Base-by-base conservation (phyloP, 1,140 invertebrate genomes). In the Drosophila albomicans region DNA sequence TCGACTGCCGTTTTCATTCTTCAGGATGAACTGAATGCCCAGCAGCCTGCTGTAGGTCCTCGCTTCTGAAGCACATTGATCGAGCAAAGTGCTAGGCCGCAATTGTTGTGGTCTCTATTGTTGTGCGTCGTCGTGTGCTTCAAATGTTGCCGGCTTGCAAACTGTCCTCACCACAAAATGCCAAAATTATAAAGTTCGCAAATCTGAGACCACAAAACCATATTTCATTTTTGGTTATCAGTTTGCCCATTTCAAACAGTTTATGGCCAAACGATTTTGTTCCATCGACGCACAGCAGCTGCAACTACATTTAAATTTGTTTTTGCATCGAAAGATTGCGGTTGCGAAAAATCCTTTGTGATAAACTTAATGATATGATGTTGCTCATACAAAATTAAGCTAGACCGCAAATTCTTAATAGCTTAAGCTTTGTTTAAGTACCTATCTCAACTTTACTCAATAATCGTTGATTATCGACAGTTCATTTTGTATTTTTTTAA, bases 31-130 rank as follows among this genome's bases (percentile, higher is more conserved):
- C 57, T 5, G 16, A 28, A 41, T 30, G 7, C 30, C 38, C 11
- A 5, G 5, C 10, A 7, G 7, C 35, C 35, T 10, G 35, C 41
- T 41, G 11, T 32, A 8, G 1, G 46, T n/a, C 61, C 46, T 20
- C 1, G 45, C n/a, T 15, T 16, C 16, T 56, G n/a, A 20, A 28
- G 65, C 49, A 57, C 15, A 48, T 66, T 59, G 74, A 76, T 66
- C 69, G 56, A 76, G 59, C 65, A 56, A 68, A 63, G 43, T 66
- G 62, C 54, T 76, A 63, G 57, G 72, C 77, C 73, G 66, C 77
- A 79, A 79, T 79, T 72, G 74, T 73, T 79, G 73, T 79, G 77
- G 77, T 79, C 62, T 62, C 62, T 13, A 63, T 58, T 70, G 58
- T 41, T 56, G 71, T 67, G 52, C 58, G 41, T 58, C 51, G 41